Base-by-base conservation (phyloP, 2,888 invertebrate genomes). In the Lypha dubia region DNA sequence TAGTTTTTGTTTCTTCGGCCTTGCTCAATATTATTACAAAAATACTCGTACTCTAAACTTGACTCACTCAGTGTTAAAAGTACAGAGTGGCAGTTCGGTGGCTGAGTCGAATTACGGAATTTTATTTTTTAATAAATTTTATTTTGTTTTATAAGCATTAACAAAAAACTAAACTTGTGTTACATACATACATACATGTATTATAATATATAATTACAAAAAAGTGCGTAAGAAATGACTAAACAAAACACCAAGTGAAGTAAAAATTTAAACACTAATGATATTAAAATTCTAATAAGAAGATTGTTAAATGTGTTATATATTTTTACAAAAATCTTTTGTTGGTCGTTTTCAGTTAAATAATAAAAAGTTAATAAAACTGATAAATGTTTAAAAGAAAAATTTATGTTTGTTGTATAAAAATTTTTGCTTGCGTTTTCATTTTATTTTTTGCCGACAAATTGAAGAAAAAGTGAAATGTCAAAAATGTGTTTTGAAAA, bases 21-120 rank as follows among this genome's bases (percentile, higher is more conserved):
- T 84, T 84, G 84, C 84, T 84, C 81, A 84, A 62, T 70, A 75
- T 83, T 73, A 76, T 68, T 62, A 84, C 84, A 81, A 84, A 84
- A 81, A 79, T 84, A 84, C 84, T 81, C 84, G 53, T 53, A 75
- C 83, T 83, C 60, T 63, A 65, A 74, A 63, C 62, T 49, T 60
- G 41, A 63, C 77, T 79, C 84, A 77, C 81, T 81, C 89, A 90
- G 89, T 90, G 88, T 88, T 87, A 87, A 88, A 88, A 88, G 87
- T 89, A 88, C 87, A 87, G 89, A 88, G 89, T 89, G 88, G 87
- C 88, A 88, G 86, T 87, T 63, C 79, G 87, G 89, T 88, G 86
- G 86, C 86, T 87, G 86, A 82, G 74, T 80, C 83, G 81, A 60
- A 77, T 70, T 82, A 74, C 51, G 76, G 74, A 77, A 60, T 38